Evolutionary conservation across 2,888 invertebrate genomes (phyloP).

Genomic region (Halictus quadricinctus): DNA sequence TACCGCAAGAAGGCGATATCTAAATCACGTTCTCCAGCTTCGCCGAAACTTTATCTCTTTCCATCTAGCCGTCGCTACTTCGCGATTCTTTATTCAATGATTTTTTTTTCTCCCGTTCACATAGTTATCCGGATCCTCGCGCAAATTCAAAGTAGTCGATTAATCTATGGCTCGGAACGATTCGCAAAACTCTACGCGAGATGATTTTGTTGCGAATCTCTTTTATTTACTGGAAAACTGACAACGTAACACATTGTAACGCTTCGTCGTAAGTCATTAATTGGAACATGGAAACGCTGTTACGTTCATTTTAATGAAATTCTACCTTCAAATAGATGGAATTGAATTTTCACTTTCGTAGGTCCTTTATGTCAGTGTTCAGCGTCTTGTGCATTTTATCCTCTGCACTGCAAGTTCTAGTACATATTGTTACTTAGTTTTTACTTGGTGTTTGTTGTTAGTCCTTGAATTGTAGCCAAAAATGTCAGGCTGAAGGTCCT

Average conservation of each 20-base stretch:
- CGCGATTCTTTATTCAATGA: conserved; percentile 47
- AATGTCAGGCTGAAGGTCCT: too few relatives aligned
- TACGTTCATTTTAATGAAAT: too few relatives aligned
- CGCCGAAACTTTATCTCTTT: conserved; percentile 60
- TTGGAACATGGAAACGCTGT: too few relatives aligned
- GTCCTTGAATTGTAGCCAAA: not conserved
- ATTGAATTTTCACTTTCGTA: not conserved
- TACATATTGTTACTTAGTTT: too few relatives aligned
- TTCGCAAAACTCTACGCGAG: conserved; percentile 18
- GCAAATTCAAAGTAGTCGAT: conserved; percentile 7
- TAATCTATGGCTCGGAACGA: conserved; percentile 34
- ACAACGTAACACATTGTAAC: not conserved
- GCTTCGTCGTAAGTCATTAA: too few relatives aligned
- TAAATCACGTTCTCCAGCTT: conserved; percentile 75
- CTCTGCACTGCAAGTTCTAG: too few relatives aligned
- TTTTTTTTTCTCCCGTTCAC: conserved; percentile 30
- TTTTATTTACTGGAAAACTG: not conserved
- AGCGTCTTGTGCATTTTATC: not conserved
- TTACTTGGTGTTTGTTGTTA: too few relatives aligned
- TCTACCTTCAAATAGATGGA: too few relatives aligned
- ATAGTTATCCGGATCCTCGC: not conserved
- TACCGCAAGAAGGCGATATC: conserved; percentile 78
- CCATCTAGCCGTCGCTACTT: conserved; percentile 33
- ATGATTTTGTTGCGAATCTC: conserved; percentile 32
- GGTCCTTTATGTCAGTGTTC: not conserved